phyloP scores from a whole-genome alignment of 2,888 invertebrate genomes.

The Sarcophaga rosellei region DNA sequence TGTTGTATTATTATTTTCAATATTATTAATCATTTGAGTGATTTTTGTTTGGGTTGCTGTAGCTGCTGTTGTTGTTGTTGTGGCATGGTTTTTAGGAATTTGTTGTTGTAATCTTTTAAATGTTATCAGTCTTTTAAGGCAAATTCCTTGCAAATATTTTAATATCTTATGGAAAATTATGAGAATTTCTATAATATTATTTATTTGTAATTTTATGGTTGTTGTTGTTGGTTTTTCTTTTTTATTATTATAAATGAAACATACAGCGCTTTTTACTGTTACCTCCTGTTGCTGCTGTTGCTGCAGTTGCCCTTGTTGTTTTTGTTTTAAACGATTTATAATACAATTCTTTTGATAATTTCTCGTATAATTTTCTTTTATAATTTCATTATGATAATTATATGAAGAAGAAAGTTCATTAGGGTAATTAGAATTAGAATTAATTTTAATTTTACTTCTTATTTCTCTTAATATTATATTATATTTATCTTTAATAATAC shows the following conservation, averaged over 20 bases:
- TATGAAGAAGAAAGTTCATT: neutral
- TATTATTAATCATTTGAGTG: neutral
- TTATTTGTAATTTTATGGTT: slow-evolving; percentile 40
- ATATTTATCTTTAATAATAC: slow-evolving; percentile 42
- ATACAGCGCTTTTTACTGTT: neutral
- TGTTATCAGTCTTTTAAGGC: slow-evolving; percentile 80
- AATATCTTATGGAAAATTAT: slow-evolving; percentile 17
- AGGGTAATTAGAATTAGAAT: neutral
- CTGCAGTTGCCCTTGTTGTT: slow-evolving; percentile 8
- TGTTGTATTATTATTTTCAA: neutral
- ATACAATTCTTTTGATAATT: slow-evolving; percentile 39
- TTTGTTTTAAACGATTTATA: slow-evolving; percentile 29
- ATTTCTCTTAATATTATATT: neutral
- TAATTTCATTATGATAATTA: neutral
- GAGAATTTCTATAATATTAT: slow-evolving; percentile 34
- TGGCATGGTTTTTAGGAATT: slow-evolving; percentile 69
- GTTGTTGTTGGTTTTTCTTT: slow-evolving; percentile 39
- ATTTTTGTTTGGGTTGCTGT: neutral
- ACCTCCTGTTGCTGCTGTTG: neutral
- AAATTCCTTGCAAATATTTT: slow-evolving; percentile 74
- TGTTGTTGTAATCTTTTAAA: slow-evolving; percentile 76
- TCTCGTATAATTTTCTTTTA: neutral
- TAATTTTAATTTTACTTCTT: slow-evolving; percentile 15
- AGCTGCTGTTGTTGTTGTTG: neutral
- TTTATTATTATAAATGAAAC: slow-evolving; percentile 31